Evolutionary conservation across 1,140 invertebrate genomes (phyloP), one percentile per base, ranked within the genome.

Genomic region (Stratiolaelaps scimitus): DNA sequence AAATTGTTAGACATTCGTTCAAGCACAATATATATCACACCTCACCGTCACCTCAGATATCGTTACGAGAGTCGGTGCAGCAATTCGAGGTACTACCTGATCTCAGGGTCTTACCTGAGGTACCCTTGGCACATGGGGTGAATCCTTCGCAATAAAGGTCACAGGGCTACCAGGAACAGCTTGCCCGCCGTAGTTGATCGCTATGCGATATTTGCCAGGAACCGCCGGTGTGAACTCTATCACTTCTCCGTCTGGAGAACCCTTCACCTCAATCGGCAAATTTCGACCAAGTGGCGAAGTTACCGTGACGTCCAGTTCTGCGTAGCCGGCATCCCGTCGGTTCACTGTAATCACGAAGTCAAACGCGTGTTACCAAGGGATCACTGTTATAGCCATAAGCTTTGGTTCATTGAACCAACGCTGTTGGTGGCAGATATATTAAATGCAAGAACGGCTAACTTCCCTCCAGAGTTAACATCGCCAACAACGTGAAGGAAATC

Each of bases 201-300:
- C 85, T 45, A 96, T 83, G 75, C 89, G 84, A 73, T 95, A 94
- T 71, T 87, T 85, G 69, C 92, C 92, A 26, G 91, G 85, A 64
- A 89, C 81, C 2, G 83, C 85, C 2, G 92, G 92, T 47, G 85
- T 80, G 73, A 95, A 88, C 71, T 90, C 86, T 53, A 95, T 84
- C 70, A 85, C 78, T 71, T 83, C 81, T 19, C 83, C 79, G 67
- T 88, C 85, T 30, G 82, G 81, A 7, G 87, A 80, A 15, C 83
- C 81, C 64, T 82, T 83, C 7, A 90, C 82, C 72, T 90, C 84
- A 1, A 93, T 80, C 0, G 89, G 86, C 30, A 96, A 75, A 68
- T 86, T 85, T 71, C 88, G 83, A 20, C 90, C 88, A n/a, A 87
- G 80, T 1, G 93, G 92, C 70, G 88, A 88, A 40, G 87, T 85